Evolutionary conservation across 2,797 vertebrate species (phyloP).

Genomic region (Salarias fasciatus): DNA sequence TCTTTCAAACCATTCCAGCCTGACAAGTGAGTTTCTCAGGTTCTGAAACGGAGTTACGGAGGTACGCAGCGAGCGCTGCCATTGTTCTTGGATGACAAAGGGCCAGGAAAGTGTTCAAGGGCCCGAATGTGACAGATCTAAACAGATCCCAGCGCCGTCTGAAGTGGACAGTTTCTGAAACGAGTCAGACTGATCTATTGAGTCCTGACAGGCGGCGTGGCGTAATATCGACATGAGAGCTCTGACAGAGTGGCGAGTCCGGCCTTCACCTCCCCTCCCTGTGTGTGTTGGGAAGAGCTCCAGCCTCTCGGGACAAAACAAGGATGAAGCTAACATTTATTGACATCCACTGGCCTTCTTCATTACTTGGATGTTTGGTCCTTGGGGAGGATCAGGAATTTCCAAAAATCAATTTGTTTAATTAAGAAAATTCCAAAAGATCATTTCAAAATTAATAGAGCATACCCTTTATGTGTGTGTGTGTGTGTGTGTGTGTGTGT

Average conservation of each 20-base stretch:
- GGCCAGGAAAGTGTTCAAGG: neutral
- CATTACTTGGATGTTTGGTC: too few species aligned
- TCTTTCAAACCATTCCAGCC: neutral
- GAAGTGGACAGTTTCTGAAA: neutral
- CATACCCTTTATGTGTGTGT: too few species aligned
- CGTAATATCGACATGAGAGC: neutral
- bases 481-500: too few species aligned
- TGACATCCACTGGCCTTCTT: too few species aligned
- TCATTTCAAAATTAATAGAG: too few species aligned
- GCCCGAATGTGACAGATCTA: conserved; percentile 8
- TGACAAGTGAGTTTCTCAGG: neutral
- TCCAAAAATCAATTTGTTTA: too few species aligned
- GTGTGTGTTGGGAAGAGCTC: neutral
- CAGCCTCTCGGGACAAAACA: neutral
- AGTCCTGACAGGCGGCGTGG: neutral
- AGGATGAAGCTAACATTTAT: too few species aligned
- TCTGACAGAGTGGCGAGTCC: neutral
- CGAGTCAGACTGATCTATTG: conserved; percentile 1
- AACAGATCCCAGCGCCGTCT: neutral
- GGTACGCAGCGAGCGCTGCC: neutral
- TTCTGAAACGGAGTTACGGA: neutral
- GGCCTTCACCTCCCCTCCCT: neutral
- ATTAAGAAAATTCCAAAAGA: too few species aligned
- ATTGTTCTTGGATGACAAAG: neutral
- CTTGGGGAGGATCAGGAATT: too few species aligned